Evolutionary conservation across 2,113 vertebrate genomes (phyloP).

Genomic region (Rhinopithecus roxellana): DNA sequence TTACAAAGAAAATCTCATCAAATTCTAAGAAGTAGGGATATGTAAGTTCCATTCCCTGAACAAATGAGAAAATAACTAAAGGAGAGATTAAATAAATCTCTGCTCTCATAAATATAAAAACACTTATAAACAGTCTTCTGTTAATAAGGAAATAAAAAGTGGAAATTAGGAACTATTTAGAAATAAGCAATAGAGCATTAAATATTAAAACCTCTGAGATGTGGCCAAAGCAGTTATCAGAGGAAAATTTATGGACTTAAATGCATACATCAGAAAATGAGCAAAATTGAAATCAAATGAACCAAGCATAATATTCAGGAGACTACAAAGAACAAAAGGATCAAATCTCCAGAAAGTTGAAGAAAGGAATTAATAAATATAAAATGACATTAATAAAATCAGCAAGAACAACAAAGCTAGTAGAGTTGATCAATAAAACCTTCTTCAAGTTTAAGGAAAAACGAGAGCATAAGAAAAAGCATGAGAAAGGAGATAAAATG

Average conservation of each 20-base stretch:
- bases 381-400: slow-evolving; percentile 36
- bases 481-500: not conserved
- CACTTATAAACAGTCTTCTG: slow-evolving; percentile 40
- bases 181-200: slow-evolving; percentile 67
- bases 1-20: not conserved
- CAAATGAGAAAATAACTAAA: slow-evolving; percentile 36
- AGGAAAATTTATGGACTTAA: slow-evolving; percentile 74
- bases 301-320: slow-evolving; percentile 60
- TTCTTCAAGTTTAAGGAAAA: slow-evolving; percentile 13
- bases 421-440: slow-evolving; percentile 32
- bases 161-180: slow-evolving; percentile 62
- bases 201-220: slow-evolving; percentile 73
- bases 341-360: slow-evolving; percentile 32
- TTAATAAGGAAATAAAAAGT: slow-evolving; percentile 71
- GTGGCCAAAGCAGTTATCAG: slow-evolving; percentile 70
- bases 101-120: slow-evolving; percentile 37
- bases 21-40: not conserved
- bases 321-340: slow-evolving; percentile 18
- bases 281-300: slow-evolving; percentile 70
- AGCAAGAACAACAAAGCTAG: slow-evolving; percentile 25
- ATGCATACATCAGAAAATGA: slow-evolving; percentile 48
- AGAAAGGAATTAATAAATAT: slow-evolving; percentile 33
- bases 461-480: not conserved
- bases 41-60: not conserved
- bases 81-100: slow-evolving; percentile 50